A percentile compares a stretch with the other conserved stretches of the same genome.
Evolutionary conservation across 2,888 invertebrate species (phyloP).

Genomic region (Notodonta dromedarius): DNA sequence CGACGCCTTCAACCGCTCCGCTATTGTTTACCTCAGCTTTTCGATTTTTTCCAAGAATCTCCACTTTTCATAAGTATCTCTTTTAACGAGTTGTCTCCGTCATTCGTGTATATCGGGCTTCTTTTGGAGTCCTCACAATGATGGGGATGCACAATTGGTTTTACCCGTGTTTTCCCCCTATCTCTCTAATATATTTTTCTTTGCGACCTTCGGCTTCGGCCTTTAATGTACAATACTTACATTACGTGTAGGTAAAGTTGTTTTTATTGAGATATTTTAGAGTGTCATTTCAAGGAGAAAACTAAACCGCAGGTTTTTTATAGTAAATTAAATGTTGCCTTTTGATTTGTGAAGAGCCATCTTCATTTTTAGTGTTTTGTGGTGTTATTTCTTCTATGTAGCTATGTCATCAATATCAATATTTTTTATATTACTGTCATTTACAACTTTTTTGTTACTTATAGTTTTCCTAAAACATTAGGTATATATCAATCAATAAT

Average conservation of each 20-base stretch:
- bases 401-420: too few relatives aligned
- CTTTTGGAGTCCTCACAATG: constrained; percentile 56
- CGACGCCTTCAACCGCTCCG: constrained; percentile 46
- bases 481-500: too few relatives aligned
- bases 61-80: constrained; percentile 58
- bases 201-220: constrained; percentile 33
- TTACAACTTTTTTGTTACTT: too few relatives aligned
- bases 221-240: constrained; percentile 36
- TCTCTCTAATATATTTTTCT: constrained; percentile 43
- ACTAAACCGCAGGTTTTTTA: too few relatives aligned
- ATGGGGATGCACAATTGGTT: constrained; percentile 59
- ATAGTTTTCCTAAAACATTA: too few relatives aligned
- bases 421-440: too few relatives aligned
- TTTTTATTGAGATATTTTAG: not conserved
- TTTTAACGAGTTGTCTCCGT: constrained; percentile 58
- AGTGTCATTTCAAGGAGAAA: too few relatives aligned
- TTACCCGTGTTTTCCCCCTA: constrained; percentile 43
- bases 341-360: too few relatives aligned
- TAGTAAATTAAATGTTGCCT: too few relatives aligned
- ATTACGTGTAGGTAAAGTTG: constrained; percentile 12
- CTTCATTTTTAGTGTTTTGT: too few relatives aligned
- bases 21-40: constrained; percentile 60
- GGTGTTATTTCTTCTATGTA: too few relatives aligned
- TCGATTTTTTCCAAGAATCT: constrained; percentile 55
- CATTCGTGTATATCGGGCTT: constrained; percentile 56